Base-by-base conservation (phyloP, 1,140 invertebrate species). In the Tetraneura akinire region DNA sequence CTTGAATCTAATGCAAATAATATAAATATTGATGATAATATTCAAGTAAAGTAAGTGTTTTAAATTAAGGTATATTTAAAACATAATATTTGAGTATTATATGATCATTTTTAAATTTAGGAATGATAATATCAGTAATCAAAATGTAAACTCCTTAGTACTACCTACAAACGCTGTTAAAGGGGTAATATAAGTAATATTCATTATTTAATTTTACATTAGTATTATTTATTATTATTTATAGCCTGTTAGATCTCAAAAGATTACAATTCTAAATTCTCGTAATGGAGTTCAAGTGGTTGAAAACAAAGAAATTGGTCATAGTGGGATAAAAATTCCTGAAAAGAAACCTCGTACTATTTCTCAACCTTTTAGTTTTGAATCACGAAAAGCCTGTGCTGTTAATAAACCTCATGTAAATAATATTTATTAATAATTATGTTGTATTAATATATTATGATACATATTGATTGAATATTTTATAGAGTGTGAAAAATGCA, bases 291-390 rank as follows among this genome's bases (percentile, higher is more conserved):
- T 78, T 62, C 74, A 78, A 62, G 74, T 78, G 18, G 16, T 78
- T n/a, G 74, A 78, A 62, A 78, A 78, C 3, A 78, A 78, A 78
- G 74, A 62, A 60, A 55, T 78, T 11, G 74, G 21, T 2, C 74
- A 78, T 47, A 55, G 55, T 60, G 74, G 74, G 8, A 78, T 78
- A 6, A 62, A 10, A 78, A 55, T 78, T 18, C 37, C 32, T 23
- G 74, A 78, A 45, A 78, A 78, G 16, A 55, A 78, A 78, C 42
- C 62, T 0, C 74, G 62, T 47, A 78, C 74, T 23, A 21, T 78
- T 78, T 55, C 74, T 23, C 62, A 60, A 26, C 74, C 74, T 0
- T 78, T 78, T 45, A 78, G 74, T 45, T 78, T 78, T 60, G 74
- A 37, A 78, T 78, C 74, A 10, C 74, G 74, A 47, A 62, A 78